Conservation (phyloP, 2,888 invertebrate genomes). For the Cosmia pyralina region DNA sequence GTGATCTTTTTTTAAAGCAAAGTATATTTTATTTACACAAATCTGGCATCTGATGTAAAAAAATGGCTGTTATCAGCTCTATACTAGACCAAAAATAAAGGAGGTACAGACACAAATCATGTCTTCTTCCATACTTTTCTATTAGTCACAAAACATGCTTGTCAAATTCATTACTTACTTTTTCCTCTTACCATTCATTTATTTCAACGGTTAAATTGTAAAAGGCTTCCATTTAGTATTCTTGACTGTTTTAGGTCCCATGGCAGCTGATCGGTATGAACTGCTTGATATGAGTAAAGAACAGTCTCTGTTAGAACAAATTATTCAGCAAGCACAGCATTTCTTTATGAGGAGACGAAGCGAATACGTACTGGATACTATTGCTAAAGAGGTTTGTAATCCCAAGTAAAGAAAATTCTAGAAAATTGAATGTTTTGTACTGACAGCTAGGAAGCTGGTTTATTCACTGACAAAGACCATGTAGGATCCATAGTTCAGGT, state of each 20-base stretch:
- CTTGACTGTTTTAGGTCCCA: slow-evolving; percentile 91
- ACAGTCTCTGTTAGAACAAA: slow-evolving; percentile 98
- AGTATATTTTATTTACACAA: background rate
- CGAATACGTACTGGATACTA: slow-evolving; percentile 97
- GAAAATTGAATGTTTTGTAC: background rate
- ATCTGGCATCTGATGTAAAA: background rate
- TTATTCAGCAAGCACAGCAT: slow-evolving; percentile 98
- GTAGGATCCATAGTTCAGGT: background rate
- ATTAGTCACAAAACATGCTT: background rate
- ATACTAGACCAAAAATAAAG: background rate
- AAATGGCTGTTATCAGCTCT: background rate
- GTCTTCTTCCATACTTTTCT: background rate
- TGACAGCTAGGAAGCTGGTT: too few relatives aligned
- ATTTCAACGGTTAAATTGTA: background rate
- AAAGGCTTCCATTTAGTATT: background rate
- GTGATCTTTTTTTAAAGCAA: background rate
- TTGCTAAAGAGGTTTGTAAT: slow-evolving; percentile 93
- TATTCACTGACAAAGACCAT: background rate
- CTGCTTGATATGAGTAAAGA: slow-evolving; percentile 97
- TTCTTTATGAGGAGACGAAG: slow-evolving; percentile 97
- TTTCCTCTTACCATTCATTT: background rate
- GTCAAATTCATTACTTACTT: background rate
- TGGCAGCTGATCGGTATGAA: slow-evolving; percentile 96
- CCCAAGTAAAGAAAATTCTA: background rate
- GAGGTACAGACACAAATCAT: background rate